Evolutionary conservation across 2,888 invertebrate genomes (phyloP).

Genomic region (Pristionchus arcanus): DNA sequence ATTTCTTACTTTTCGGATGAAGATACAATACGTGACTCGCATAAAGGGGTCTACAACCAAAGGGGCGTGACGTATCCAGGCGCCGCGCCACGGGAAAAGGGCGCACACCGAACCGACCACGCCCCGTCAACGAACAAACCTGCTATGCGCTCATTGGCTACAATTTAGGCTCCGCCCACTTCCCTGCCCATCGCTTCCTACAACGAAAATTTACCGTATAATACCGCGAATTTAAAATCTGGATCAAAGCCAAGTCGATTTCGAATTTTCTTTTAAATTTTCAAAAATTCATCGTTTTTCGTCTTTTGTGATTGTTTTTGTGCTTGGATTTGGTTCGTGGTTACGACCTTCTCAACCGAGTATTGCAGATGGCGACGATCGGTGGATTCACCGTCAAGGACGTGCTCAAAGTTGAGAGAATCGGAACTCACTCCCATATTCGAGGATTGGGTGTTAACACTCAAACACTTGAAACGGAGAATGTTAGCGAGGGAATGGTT

Average conservation of each 20-base stretch:
- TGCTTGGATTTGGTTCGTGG: neutral
- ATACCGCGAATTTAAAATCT: neutral
- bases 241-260: neutral
- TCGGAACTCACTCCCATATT: slow-evolving; percentile 96
- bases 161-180: slow-evolving; percentile 47
- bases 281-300: neutral
- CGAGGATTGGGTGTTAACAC: slow-evolving; percentile 90
- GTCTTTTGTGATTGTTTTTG: neutral
- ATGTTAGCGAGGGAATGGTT: slow-evolving; percentile 82
- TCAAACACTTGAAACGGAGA: slow-evolving; percentile 91
- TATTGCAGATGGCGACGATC: slow-evolving; percentile 63
- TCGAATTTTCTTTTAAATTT: neutral
- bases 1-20: slow-evolving; percentile 28
- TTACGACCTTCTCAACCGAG: neutral
- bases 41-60: neutral
- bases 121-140: neutral
- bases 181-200: neutral
- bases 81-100: slow-evolving; percentile 49
- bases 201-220: neutral
- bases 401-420: slow-evolving; percentile 73
- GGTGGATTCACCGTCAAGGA: slow-evolving; percentile 65
- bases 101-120: slow-evolving; percentile 47
- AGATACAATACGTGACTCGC: slow-evolving; percentile 17
- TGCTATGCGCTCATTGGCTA: slow-evolving; percentile 54
- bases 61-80: slow-evolving; percentile 24